phyloP scores from a whole-genome alignment of 2,888 invertebrate genomes.

The Plemyria rubiginata region DNA sequence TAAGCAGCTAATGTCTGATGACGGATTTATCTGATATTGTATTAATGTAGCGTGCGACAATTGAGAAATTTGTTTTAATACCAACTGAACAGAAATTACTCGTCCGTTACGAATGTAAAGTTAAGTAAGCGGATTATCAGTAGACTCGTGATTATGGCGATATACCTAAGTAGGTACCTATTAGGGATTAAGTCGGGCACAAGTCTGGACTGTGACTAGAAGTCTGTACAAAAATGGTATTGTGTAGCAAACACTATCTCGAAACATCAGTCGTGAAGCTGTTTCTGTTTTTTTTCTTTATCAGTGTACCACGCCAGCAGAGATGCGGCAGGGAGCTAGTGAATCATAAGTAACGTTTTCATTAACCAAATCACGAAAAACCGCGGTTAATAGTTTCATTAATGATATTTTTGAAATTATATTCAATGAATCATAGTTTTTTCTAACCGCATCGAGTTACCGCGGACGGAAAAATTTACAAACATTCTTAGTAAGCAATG shows the following conservation, averaged over 20 bases:
- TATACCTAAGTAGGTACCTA: background rate
- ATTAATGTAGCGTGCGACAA: constrained; percentile 19
- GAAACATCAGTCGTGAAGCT: too few relatives aligned
- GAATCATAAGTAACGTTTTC: constrained; percentile 1
- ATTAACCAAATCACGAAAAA: constrained; percentile 16
- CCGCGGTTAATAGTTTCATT: constrained; percentile 16
- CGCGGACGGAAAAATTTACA: constrained; percentile 19
- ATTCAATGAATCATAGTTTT: constrained; percentile 25
- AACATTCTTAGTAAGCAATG: constrained; percentile 26
- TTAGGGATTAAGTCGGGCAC: background rate
- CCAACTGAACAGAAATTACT: background rate
- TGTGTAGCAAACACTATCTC: too few relatives aligned
- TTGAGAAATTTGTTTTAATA: constrained; percentile 15
- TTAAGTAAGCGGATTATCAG: background rate
- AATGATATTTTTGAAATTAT: too few relatives aligned
- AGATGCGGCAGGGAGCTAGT: background rate
- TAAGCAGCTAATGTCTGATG: too few relatives aligned
- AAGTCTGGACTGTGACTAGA: too few relatives aligned
- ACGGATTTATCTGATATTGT: background rate
- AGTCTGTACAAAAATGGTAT: too few relatives aligned
- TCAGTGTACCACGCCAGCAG: too few relatives aligned
- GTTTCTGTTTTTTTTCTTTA: too few relatives aligned
- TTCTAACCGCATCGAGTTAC: constrained; percentile 29
- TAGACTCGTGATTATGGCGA: background rate
- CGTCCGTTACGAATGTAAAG: background rate